Conservation (phyloP, 2,113 vertebrate genomes). For the Scomber colias region DNA sequence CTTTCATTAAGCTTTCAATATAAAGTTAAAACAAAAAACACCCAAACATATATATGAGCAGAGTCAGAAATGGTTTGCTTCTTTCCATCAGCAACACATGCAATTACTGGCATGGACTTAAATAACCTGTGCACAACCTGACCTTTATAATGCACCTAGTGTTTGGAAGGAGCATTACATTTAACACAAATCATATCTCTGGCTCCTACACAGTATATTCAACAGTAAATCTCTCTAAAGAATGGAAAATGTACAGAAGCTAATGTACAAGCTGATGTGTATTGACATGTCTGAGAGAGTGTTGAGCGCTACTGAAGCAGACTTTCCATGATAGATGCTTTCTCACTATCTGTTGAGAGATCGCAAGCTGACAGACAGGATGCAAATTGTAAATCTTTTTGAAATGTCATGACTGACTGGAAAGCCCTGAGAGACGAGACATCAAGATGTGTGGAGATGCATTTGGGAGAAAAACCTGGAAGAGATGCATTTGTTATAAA, state of each 20-base stretch:
- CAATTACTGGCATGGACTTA: too few relatives aligned
- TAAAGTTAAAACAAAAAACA: too few relatives aligned
- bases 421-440: constrained; percentile 35
- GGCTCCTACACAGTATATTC: too few relatives aligned
- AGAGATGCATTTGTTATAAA: constrained; percentile 4
- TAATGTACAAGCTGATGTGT: not conserved
- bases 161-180: too few relatives aligned
- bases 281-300: constrained; percentile 14
- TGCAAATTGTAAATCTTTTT: constrained; percentile 63
- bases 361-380: constrained; percentile 61
- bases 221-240: not conserved
- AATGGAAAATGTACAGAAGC: not conserved
- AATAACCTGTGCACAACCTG: too few relatives aligned
- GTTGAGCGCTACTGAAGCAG: constrained; percentile 40
- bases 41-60: too few relatives aligned
- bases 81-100: too few relatives aligned
- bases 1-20: too few relatives aligned
- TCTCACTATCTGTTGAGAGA: constrained; percentile 52
- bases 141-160: too few relatives aligned
- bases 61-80: too few relatives aligned
- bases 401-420: constrained; percentile 67
- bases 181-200: too few relatives aligned
- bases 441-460: constrained; percentile 10
- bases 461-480: not conserved
- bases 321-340: constrained; percentile 54